Evolutionary conservation across 2,888 invertebrate species (phyloP).

Genomic region (Poecilus cupreus): DNA sequence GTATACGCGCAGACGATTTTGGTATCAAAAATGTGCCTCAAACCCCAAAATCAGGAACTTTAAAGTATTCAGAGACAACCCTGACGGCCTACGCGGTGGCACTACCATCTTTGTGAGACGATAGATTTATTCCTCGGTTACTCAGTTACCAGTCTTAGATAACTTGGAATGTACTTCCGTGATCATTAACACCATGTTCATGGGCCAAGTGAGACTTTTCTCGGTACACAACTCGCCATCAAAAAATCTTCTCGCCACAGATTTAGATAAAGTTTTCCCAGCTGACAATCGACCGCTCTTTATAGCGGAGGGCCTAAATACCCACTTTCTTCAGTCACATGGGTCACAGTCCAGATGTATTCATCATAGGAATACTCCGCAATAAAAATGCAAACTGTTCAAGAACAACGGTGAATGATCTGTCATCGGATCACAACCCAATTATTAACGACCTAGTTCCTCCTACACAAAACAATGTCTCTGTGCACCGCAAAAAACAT

Average conservation of each 20-base stretch:
- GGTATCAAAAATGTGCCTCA: neutral
- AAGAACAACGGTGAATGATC: neutral
- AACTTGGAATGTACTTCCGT: neutral
- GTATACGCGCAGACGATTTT: neutral
- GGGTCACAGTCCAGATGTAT: neutral
- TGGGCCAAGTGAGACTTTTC: neutral
- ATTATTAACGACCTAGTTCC: neutral
- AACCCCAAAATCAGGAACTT: neutral
- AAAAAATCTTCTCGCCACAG: neutral
- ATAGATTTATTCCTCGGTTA: neutral
- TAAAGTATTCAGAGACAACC: neutral
- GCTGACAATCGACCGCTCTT: neutral
- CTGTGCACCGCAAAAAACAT: neutral
- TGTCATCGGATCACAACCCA: neutral
- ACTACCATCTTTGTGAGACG: neutral
- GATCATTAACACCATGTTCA: neutral
- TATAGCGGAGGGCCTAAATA: slow-evolving; percentile 6
- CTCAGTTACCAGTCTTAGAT: neutral
- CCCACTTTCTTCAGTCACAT: neutral
- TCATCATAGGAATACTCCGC: neutral
- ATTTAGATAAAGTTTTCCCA: neutral
- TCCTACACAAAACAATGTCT: neutral
- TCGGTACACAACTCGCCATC: neutral
- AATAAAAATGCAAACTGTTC: neutral
- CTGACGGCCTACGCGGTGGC: neutral